Conservation (phyloP, 2,888 invertebrate species). For the Saturnia japonica region DNA sequence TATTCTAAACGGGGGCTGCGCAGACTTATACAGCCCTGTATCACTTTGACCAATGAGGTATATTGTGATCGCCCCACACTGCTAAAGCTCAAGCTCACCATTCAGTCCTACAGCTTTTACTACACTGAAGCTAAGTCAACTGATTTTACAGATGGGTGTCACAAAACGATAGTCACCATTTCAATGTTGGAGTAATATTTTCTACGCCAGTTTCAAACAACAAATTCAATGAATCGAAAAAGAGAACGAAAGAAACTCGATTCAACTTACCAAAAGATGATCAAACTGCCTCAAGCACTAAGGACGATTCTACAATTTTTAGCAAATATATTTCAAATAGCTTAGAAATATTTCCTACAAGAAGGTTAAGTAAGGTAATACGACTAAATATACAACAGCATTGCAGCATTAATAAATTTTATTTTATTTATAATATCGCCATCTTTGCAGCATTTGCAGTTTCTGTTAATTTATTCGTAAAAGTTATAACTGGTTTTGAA, state of each 20-base stretch:
- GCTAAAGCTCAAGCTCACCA: too few species aligned
- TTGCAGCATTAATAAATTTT: too few species aligned
- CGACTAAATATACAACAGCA: too few species aligned
- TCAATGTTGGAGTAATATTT: slow-evolving; percentile 87
- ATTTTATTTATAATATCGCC: too few species aligned
- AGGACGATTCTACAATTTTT: slow-evolving; percentile 67
- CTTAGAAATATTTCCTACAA: slow-evolving; percentile 77
- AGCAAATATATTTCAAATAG: slow-evolving; percentile 76
- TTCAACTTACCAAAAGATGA: slow-evolving; percentile 83
- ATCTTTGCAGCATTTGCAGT: too few species aligned
- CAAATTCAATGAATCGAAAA: slow-evolving; percentile 66
- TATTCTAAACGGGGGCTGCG: too few species aligned
- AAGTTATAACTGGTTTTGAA: too few species aligned
- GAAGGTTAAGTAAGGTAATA: slow-evolving; percentile 74
- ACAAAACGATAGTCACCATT: slow-evolving; percentile 82
- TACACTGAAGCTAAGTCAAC: neutral
- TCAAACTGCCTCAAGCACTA: slow-evolving; percentile 58
- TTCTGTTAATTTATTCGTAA: too few species aligned
- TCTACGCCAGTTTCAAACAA: slow-evolving; percentile 86
- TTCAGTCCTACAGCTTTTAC: too few species aligned
- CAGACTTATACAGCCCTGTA: too few species aligned
- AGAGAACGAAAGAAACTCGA: slow-evolving; percentile 81
- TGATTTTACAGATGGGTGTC: slow-evolving; percentile 75
- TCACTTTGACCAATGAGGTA: too few species aligned
- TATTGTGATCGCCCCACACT: too few species aligned